Conservation (phyloP, 2,888 invertebrate genomes). For the Agrenia bidenticulata region DNA sequence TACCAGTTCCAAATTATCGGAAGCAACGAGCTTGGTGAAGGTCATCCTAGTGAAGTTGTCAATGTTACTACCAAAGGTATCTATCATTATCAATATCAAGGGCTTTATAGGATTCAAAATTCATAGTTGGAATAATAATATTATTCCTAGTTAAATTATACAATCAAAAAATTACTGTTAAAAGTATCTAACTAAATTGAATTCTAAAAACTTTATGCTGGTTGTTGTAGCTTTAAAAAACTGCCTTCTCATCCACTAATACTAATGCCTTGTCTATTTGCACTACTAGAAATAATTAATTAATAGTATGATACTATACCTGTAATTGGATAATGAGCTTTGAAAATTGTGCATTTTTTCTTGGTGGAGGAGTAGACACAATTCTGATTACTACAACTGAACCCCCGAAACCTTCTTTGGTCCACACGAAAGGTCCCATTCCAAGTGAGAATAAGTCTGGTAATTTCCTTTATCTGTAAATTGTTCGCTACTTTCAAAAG, state of each 20-base stretch:
- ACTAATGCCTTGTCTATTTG: no score
- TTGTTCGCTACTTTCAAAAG: no score
- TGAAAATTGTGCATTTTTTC: slow-evolving; percentile 11
- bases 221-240: no score
- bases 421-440: background rate
- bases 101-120: no score
- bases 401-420: slow-evolving; percentile 29
- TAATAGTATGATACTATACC: no score
- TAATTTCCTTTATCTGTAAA: background rate
- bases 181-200: no score
- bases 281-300: no score
- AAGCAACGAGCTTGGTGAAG: slow-evolving; percentile 90
- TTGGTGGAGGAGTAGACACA: slow-evolving; percentile 40
- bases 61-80: slow-evolving; percentile 86
- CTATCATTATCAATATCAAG: no score
- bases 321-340: no score
- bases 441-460: slow-evolving; percentile 4
- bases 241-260: no score
- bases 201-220: no score
- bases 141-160: background rate
- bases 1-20: slow-evolving; percentile 97
- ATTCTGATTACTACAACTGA: slow-evolving; percentile 39
- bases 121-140: background rate
- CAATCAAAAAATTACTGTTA: no score
- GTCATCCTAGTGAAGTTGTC: slow-evolving; percentile 92